Conservation (phyloP, 2,888 invertebrate genomes). For the Chrysolina americana region DNA sequence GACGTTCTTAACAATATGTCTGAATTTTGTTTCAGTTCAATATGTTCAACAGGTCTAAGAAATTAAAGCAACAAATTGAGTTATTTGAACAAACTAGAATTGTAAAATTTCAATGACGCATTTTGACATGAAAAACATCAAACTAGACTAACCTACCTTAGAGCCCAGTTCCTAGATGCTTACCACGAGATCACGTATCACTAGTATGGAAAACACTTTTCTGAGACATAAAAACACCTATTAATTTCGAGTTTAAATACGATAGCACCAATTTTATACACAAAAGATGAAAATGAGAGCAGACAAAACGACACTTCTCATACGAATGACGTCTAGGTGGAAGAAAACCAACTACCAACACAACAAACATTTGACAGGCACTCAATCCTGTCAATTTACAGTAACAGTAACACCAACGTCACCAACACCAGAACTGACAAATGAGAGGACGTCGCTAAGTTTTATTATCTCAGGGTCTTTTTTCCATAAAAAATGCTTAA, state of each 20-base stretch:
- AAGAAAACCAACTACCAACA: constrained; percentile 20
- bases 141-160: constrained; percentile 67
- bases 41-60: constrained; percentile 54
- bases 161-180: constrained; percentile 46
- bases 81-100: constrained; percentile 45
- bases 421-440: too few species aligned
- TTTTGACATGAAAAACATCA: constrained; percentile 67
- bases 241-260: constrained; percentile 51
- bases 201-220: constrained; percentile 53
- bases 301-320: constrained; percentile 58
- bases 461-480: too few species aligned
- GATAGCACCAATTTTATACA: constrained; percentile 59
- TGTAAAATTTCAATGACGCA: constrained; percentile 65
- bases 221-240: constrained; percentile 60
- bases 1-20: constrained; percentile 45
- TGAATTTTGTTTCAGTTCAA: constrained; percentile 39
- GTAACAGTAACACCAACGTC: too few species aligned
- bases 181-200: constrained; percentile 57
- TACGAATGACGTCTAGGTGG: constrained; percentile 12
- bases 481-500: too few species aligned
- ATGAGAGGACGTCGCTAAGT: too few species aligned
- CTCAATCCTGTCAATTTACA: neutral
- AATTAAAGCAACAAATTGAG: constrained; percentile 41
- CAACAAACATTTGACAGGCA: neutral
- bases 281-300: constrained; percentile 59